These are phyloP conservation scores for Archips crataeganus DNA, from an alignment of 2,888 invertebrate species.

Conservation along the genomic window DNA sequence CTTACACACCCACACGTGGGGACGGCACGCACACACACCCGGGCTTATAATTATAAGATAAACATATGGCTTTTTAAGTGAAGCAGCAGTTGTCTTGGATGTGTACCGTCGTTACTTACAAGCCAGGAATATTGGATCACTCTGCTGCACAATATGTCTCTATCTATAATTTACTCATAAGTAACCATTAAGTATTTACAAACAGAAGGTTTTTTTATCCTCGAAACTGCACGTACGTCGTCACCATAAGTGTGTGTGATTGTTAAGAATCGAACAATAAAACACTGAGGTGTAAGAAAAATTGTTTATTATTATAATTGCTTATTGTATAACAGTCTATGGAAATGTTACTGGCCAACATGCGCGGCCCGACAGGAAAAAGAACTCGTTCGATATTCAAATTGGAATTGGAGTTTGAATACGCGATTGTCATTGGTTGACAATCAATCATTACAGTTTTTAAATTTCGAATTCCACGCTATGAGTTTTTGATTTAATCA, in stretches of 20 bases:
- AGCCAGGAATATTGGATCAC: slow-evolving; percentile 68
- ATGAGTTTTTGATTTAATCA: slow-evolving; percentile 73
- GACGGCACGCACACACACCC: slow-evolving; percentile 55
- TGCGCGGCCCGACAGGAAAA: slow-evolving; percentile 70
- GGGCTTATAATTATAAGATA: slow-evolving; percentile 71
- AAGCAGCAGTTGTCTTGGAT: slow-evolving; percentile 59
- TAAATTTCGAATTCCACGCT: slow-evolving; percentile 78
- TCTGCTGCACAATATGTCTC: slow-evolving; percentile 50
- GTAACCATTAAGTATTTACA: slow-evolving; percentile 6
- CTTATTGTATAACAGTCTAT: slow-evolving; percentile 70
- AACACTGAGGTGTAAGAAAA: slow-evolving; percentile 54
- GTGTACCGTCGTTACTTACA: slow-evolving; percentile 47
- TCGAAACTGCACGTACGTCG: slow-evolving; percentile 22
- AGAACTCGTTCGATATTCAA: slow-evolving; percentile 80
- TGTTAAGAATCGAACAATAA: slow-evolving; percentile 41
- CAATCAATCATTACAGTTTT: slow-evolving; percentile 84
- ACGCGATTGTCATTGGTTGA: slow-evolving; percentile 83
- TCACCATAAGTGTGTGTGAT: slow-evolving; percentile 21
- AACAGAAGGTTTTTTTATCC: slow-evolving; percentile 1
- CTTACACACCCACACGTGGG: slow-evolving; percentile 70
- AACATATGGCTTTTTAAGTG: slow-evolving; percentile 78
- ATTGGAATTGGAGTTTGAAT: slow-evolving; percentile 80
- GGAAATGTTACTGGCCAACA: slow-evolving; percentile 69
- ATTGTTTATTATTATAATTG: slow-evolving; percentile 66
- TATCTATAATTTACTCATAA: slow-evolving; percentile 25